These are phyloP conservation scores for Amphiprion percula DNA, from an alignment of 2,113 vertebrate genomes.

Conservation along the genomic window DNA sequence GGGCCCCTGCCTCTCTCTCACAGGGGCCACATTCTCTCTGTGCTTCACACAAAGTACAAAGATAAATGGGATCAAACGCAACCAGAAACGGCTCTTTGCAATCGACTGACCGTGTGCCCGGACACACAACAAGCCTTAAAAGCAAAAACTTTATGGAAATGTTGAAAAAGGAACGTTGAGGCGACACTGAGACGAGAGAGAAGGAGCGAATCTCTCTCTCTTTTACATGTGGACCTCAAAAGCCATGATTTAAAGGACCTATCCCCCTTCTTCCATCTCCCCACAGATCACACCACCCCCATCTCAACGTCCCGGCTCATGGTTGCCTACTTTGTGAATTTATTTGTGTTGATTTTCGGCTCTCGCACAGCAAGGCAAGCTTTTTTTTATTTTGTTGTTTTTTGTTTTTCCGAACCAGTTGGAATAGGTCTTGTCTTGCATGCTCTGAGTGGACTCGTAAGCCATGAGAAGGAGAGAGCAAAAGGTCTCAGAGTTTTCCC, in stretches of 20 bases:
- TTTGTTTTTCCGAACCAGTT: slow-evolving; percentile 40
- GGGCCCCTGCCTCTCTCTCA: slow-evolving; percentile 11
- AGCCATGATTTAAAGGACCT: slow-evolving; percentile 80
- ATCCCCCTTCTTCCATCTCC: slow-evolving; percentile 10
- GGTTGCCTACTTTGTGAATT: slow-evolving; percentile 31
- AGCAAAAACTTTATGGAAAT: slow-evolving; percentile 53
- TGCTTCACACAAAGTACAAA: not conserved
- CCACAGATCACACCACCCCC: slow-evolving; percentile 14
- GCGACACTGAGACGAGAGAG: slow-evolving; percentile 32
- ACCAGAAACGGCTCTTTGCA: slow-evolving; percentile 29
- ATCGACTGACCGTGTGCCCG: slow-evolving; percentile 43
- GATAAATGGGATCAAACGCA: slow-evolving; percentile 40
- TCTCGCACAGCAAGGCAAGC: slow-evolving; percentile 54
- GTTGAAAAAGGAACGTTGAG: slow-evolving; percentile 54
- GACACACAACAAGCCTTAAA: slow-evolving; percentile 74
- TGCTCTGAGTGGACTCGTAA: slow-evolving; percentile 65
- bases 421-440: slow-evolving; percentile 29
- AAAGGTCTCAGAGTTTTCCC: slow-evolving; percentile 28
- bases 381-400: slow-evolving; percentile 27
- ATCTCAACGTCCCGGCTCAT: slow-evolving; percentile 29
- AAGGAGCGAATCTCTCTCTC: not conserved
- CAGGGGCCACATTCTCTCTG: slow-evolving; percentile 29
- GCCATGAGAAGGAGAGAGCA: slow-evolving; percentile 54
- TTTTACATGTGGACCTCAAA: slow-evolving; percentile 67
- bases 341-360: slow-evolving; percentile 57